Percentiles rank a stretch among this genome's conserved stretches.
Evolutionary conservation across 2,113 vertebrate genomes (phyloP).

Genomic region (Empidonax traillii): DNA sequence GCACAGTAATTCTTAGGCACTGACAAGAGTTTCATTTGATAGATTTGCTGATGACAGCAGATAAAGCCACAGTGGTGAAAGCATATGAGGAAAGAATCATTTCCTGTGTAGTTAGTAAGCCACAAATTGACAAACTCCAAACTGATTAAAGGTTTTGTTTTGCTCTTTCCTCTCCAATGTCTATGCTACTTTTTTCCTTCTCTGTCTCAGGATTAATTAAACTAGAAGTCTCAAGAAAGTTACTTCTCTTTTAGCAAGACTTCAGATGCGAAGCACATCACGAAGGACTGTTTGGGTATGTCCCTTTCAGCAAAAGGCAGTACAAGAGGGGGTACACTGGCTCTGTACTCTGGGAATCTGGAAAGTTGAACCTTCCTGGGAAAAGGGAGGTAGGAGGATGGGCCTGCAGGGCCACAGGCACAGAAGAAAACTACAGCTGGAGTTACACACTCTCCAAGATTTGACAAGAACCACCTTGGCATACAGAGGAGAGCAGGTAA

Average conservation of each 20-base stretch:
- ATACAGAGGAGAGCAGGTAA: slow-evolving; percentile 73
- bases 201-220: slow-evolving; percentile 78
- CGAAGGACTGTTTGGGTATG: neutral
- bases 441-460: slow-evolving; percentile 69
- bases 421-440: slow-evolving; percentile 32
- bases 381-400: slow-evolving; percentile 29
- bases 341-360: slow-evolving; percentile 81
- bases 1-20: neutral
- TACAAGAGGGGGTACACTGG: slow-evolving; percentile 73
- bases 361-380: slow-evolving; percentile 36
- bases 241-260: slow-evolving; percentile 59
- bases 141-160: neutral
- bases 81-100: neutral
- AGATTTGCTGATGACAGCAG: neutral
- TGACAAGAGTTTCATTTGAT: neutral
- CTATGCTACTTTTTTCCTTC: neutral
- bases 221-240: slow-evolving; percentile 74
- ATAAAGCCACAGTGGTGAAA: neutral
- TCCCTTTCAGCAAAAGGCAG: slow-evolving; percentile 81
- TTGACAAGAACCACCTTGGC: slow-evolving; percentile 70
- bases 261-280: neutral
- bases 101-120: neutral
- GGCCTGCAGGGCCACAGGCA: neutral
- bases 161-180: neutral
- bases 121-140: neutral